phyloP scores from a whole-genome alignment of 2,113 vertebrate species.

The Ellobius talpinus region DNA sequence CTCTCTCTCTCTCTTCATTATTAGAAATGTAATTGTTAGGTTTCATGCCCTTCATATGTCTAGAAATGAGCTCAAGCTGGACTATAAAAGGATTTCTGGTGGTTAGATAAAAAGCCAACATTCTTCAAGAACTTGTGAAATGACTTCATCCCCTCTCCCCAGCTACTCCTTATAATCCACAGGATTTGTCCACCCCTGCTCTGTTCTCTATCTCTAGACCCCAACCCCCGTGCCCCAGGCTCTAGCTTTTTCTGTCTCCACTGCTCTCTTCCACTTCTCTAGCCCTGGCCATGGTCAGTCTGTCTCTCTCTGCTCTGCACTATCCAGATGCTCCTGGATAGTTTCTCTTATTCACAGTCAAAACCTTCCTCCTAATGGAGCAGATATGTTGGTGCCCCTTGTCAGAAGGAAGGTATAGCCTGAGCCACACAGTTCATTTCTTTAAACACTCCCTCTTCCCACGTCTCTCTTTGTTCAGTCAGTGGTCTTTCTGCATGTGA shows the following conservation, averaged over 20 bases:
- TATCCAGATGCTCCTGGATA: background rate
- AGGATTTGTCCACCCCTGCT: too few relatives aligned
- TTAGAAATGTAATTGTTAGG: background rate
- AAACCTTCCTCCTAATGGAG: background rate
- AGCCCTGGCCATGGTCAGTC: background rate
- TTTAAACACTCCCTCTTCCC: background rate
- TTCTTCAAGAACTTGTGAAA: background rate
- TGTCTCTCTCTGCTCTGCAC: background rate
- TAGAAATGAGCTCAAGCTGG: background rate
- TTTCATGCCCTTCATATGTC: background rate
- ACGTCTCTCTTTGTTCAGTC: background rate
- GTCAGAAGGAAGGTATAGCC: background rate
- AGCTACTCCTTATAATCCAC: too few relatives aligned
- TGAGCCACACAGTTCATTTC: background rate
- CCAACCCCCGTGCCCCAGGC: background rate
- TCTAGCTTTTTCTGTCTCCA: background rate
- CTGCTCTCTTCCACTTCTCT: background rate
- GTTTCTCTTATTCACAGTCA: background rate
- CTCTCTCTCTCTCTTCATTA: background rate
- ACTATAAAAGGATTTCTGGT: background rate
- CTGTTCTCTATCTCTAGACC: background rate
- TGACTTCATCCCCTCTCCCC: background rate
- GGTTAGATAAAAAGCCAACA: background rate
- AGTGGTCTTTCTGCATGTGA: constrained; percentile 24
- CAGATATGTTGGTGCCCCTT: background rate